Conservation (phyloP, 2,113 vertebrate species). For the Dendropsophus ebraccatus region DNA sequence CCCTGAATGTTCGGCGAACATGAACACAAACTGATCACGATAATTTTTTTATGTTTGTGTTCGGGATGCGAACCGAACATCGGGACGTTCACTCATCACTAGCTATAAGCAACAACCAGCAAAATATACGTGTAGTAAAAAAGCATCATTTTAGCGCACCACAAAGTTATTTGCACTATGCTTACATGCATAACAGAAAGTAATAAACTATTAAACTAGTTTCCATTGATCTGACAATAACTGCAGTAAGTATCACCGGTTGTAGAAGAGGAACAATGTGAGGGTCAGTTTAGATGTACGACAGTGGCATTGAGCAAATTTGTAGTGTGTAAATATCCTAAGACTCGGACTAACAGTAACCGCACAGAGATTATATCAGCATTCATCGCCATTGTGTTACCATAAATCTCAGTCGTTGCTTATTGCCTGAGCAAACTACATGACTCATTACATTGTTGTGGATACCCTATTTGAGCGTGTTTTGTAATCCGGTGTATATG, state of each 20-base stretch:
- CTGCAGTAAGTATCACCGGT: background rate
- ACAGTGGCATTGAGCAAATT: background rate
- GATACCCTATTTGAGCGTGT: conserved; percentile 43
- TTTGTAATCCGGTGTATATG: conserved; percentile 5
- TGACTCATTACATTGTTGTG: conserved; percentile 40
- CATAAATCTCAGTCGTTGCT: background rate
- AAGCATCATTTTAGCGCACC: too few relatives aligned
- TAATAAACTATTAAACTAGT: background rate
- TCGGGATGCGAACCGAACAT: too few relatives aligned
- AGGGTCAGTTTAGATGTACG: background rate
- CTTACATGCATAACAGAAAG: background rate
- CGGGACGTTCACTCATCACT: too few relatives aligned
- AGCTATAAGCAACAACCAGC: background rate
- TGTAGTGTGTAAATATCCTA: background rate
- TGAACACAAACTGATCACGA: too few relatives aligned
- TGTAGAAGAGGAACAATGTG: too few relatives aligned
- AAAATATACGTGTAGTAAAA: background rate
- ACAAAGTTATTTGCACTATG: background rate
- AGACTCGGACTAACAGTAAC: conserved; percentile 19
- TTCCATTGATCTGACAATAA: background rate
- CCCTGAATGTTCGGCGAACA: too few relatives aligned
- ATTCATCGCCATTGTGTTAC: conserved; percentile 4
- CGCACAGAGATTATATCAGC: conserved; percentile 12
- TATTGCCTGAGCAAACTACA: background rate
- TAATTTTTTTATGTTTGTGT: too few relatives aligned